phyloP scores from a whole-genome alignment of 2,888 invertebrate genomes.

The Xestia xanthographa region DNA sequence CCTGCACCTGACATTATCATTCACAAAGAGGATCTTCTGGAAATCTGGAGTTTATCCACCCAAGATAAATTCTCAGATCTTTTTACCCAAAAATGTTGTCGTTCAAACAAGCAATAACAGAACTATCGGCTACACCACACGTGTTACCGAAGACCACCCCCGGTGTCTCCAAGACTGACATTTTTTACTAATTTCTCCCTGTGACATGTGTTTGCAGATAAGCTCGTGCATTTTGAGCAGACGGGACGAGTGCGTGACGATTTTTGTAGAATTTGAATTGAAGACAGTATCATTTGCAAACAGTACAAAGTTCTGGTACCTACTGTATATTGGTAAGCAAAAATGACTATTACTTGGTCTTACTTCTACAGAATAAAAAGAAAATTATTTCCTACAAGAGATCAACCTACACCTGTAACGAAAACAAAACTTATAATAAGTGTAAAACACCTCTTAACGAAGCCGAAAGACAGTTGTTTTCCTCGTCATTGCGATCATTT shows the following conservation, averaged over 20 bases:
- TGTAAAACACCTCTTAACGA: too few relatives aligned
- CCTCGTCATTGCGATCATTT: too few relatives aligned
- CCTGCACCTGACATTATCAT: slow-evolving; percentile 17
- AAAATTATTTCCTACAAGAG: neutral
- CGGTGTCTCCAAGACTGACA: slow-evolving; percentile 67
- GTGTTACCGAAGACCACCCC: slow-evolving; percentile 78
- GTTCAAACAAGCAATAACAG: slow-evolving; percentile 57
- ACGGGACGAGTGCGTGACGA: slow-evolving; percentile 75
- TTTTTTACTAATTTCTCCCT: slow-evolving; percentile 81
- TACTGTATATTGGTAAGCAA: neutral
- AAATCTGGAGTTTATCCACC: slow-evolving; percentile 2
- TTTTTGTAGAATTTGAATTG: neutral
- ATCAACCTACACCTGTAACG: too few relatives aligned
- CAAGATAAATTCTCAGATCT: slow-evolving; percentile 28
- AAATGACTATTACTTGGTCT: neutral
- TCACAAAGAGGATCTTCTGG: neutral
- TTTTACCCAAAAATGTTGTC: slow-evolving; percentile 42
- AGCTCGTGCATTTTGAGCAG: slow-evolving; percentile 64
- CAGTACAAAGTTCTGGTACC: neutral
- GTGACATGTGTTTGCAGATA: slow-evolving; percentile 87
- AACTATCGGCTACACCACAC: slow-evolving; percentile 57
- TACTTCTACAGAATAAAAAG: neutral
- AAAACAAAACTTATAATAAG: slow-evolving; percentile 6
- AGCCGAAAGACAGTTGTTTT: too few relatives aligned
- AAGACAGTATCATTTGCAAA: neutral